phyloP scores from a whole-genome alignment of 2,888 invertebrate genomes.

The Amiota communis region DNA sequence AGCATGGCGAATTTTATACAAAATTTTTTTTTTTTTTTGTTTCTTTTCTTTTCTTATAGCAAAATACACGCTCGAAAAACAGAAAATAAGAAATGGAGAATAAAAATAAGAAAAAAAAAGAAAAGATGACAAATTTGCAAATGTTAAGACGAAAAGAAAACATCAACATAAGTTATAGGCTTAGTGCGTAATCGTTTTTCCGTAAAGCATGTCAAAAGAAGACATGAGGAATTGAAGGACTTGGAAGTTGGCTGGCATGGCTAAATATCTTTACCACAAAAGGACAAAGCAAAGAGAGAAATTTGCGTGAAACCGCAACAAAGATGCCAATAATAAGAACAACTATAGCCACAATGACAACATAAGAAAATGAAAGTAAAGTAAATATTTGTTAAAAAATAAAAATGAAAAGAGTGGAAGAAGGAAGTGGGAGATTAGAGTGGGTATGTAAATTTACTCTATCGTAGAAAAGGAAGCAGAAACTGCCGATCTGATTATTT shows the following conservation, averaged over 20 bases:
- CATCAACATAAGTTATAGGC: conserved; percentile 68
- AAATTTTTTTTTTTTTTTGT: too few relatives aligned
- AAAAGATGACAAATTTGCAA: conserved; percentile 66
- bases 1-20: too few relatives aligned
- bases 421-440: too few relatives aligned
- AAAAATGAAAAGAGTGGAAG: too few relatives aligned
- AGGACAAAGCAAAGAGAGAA: conserved; percentile 6
- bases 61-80: not conserved
- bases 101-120: conserved; percentile 45
- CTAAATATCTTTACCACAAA: not conserved
- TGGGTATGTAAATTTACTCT: too few relatives aligned
- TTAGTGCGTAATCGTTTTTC: conserved; percentile 67
- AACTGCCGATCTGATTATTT: too few relatives aligned
- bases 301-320: conserved; percentile 18
- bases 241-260: not conserved
- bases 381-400: too few relatives aligned
- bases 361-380: not conserved
- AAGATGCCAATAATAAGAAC: not conserved
- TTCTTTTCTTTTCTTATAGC: too few relatives aligned
- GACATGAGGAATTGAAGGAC: not conserved
- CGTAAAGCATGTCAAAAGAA: not conserved
- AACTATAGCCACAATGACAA: not conserved
- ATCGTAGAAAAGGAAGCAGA: too few relatives aligned
- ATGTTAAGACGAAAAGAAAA: conserved; percentile 68
- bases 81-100: conserved; percentile 28